These are phyloP conservation scores for Amphiprion clarkii DNA, from an alignment of 2,797 vertebrate genomes.

Conservation along the genomic window DNA sequence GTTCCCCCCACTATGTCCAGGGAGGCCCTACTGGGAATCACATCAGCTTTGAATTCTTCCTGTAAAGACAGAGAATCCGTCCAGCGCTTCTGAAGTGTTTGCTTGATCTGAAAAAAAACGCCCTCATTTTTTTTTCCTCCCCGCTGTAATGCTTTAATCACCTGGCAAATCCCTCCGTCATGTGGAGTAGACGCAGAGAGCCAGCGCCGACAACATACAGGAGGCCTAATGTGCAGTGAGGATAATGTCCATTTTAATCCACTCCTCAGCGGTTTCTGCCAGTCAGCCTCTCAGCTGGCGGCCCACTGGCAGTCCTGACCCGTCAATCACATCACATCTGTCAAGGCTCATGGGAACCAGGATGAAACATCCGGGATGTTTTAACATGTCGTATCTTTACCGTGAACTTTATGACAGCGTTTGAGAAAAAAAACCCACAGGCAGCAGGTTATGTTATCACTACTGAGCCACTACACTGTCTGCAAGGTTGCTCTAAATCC, in stretches of 20 bases:
- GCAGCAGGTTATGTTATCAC: constrained; percentile 27
- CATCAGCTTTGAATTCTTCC: constrained; percentile 19
- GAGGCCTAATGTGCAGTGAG: constrained; percentile 34
- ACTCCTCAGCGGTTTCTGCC: constrained; percentile 36
- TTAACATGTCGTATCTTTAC: constrained; percentile 23
- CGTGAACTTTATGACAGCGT: constrained; percentile 13
- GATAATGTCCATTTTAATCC: constrained; percentile 58
- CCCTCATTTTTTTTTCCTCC: not conserved
- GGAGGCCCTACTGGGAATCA: not conserved
- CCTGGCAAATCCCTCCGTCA: constrained; percentile 29
- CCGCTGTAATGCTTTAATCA: constrained; percentile 32
- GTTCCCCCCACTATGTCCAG: not conserved
- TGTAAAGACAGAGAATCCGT: not conserved
- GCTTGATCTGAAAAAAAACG: not conserved
- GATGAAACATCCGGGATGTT: constrained; percentile 12
- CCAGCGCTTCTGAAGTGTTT: not conserved
- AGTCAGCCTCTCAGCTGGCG: constrained; percentile 30
- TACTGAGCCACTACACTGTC: constrained; percentile 21
- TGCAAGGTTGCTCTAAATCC: constrained; percentile 43
- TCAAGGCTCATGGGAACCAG: constrained; percentile 12
- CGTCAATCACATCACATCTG: constrained; percentile 52
- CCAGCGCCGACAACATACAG: constrained; percentile 3
- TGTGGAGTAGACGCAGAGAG: constrained; percentile 9
- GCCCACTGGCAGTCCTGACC: constrained; percentile 24
- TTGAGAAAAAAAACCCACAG: not conserved